Base-by-base conservation (phyloP, 2,113 vertebrate genomes). In the Emydura subglobosa region DNA sequence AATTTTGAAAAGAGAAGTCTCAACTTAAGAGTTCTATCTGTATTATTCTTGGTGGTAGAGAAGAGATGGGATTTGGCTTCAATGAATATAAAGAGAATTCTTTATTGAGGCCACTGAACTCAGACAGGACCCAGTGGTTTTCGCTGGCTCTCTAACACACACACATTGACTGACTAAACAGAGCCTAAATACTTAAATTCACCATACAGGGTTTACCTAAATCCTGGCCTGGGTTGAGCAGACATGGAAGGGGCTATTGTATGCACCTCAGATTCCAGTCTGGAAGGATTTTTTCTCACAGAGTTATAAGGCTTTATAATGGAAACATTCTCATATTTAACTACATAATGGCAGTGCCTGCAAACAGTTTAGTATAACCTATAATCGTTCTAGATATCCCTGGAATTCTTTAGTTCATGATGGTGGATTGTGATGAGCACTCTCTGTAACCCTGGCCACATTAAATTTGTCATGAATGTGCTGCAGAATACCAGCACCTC, bases 141-240 rank as follows among this genome's bases (percentile, higher is more conserved):
- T 16, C 34, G 31, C 25, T 17, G 2, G 42, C 72, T 88, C 87
- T 83, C 59, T 89, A 68, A 42, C 6, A 92, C 16, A 92, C 16
- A 2, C 1, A 53, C 6, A 80, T 49, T 2, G 83, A 65, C 31
- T 9, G 54, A 3, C 10, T n/a, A 87, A 76, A 50, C 14, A n/a
- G 3, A 83, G 49, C 3, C 27, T 16, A 2, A 44, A 7, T 49
- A 2, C 16, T 7, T 42, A 1, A 27, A 49, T 47, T 88, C 51
- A 83, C 1, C 1, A 6, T 25, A 21, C 5, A 39, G 44, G 21
- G 49, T 25, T 25, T 7, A 22, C 5, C 21, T 80, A 9, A 0
- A 19, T 44, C 53, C 7, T 42, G 25, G 29, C 47, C 16, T 86
- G 24, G 25, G 13, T 78, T 78, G 6, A 25, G 24, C 6, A 47